These are phyloP conservation scores for Vanacampus margaritifer DNA, from an alignment of 2,113 vertebrate species.

Conservation along the genomic window DNA sequence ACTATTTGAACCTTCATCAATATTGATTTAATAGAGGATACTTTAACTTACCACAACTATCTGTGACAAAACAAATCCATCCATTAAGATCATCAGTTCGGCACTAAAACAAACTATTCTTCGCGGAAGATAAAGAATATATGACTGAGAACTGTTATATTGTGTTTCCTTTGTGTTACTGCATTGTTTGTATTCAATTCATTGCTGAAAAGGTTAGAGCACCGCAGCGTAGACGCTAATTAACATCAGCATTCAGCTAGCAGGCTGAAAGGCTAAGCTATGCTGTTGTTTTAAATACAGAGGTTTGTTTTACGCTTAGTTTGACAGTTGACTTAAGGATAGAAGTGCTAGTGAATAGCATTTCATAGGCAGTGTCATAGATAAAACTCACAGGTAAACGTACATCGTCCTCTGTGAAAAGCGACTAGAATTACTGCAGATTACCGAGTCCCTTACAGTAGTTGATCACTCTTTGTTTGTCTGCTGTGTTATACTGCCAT, in stretches of 20 bases:
- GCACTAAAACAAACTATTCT: neutral
- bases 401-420: too few relatives aligned
- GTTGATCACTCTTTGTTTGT: too few relatives aligned
- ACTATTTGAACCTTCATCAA: neutral
- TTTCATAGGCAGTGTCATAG: too few relatives aligned
- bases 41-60: too few relatives aligned
- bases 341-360: too few relatives aligned
- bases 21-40: neutral
- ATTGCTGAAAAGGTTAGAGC: neutral
- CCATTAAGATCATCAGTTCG: neutral
- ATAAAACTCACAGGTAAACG: too few relatives aligned
- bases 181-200: neutral
- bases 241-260: neutral
- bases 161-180: too few relatives aligned
- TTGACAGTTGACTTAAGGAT: too few relatives aligned
- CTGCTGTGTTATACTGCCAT: too few relatives aligned
- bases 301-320: too few relatives aligned
- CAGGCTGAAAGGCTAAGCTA: neutral
- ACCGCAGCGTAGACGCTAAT: neutral
- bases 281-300: neutral
- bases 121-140: neutral
- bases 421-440: too few relatives aligned
- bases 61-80: neutral
- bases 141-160: neutral
- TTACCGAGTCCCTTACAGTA: too few relatives aligned